Conservation (phyloP, 1,140 invertebrate genomes). For the Cecropterus lyciades region DNA sequence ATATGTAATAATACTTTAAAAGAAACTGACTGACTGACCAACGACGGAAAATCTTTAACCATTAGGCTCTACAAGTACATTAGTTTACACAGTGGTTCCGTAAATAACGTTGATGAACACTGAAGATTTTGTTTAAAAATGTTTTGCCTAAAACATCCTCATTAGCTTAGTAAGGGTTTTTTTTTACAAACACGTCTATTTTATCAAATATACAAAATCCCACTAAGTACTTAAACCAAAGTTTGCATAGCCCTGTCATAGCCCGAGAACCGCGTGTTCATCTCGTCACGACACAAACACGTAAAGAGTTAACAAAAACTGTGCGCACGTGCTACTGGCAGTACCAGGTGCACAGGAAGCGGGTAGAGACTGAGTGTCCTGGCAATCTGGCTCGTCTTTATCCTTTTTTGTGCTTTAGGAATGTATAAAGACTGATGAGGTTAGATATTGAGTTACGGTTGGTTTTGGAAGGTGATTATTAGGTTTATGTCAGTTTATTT, state of each 20-base stretch:
- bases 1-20: too few relatives aligned
- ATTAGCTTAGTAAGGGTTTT: too few relatives aligned
- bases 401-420: background rate
- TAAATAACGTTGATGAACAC: too few relatives aligned
- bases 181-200: too few relatives aligned
- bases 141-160: too few relatives aligned
- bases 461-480: constrained; percentile 7
- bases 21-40: too few relatives aligned
- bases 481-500: background rate
- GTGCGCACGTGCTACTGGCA: constrained; percentile 36
- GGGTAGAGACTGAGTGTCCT: constrained; percentile 2
- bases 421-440: constrained; percentile 2
- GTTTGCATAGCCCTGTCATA: constrained; percentile 3
- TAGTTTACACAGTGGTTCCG: too few relatives aligned
- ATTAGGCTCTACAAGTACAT: too few relatives aligned
- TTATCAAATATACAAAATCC: too few relatives aligned
- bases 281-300: constrained; percentile 18
- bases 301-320: constrained; percentile 29
- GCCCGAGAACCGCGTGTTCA: constrained; percentile 5
- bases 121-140: too few relatives aligned
- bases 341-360: constrained; percentile 45
- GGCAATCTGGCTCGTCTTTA: constrained; percentile 6
- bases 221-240: background rate
- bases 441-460: constrained; percentile 17
- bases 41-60: too few relatives aligned